A percentile compares a stretch with the other conserved stretches of the same genome.
phyloP scores from a whole-genome alignment of 1,140 invertebrate species.

The Drosophila repleta region DNA sequence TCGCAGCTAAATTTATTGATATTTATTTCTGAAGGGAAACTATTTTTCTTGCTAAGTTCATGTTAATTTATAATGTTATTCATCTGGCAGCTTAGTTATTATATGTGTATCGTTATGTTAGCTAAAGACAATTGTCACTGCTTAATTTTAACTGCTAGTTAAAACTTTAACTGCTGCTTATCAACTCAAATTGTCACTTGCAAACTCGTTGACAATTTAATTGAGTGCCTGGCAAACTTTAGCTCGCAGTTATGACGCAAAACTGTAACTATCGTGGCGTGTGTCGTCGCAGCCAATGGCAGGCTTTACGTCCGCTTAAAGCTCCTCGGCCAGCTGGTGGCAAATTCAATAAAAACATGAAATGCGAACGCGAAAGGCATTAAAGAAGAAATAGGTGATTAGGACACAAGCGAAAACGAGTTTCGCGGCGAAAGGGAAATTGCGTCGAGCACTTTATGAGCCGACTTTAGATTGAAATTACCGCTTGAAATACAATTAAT shows the following conservation, averaged over 20 bases:
- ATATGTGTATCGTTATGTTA: too few relatives aligned
- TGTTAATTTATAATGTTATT: too few relatives aligned
- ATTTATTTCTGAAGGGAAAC: too few relatives aligned
- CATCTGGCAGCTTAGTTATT: too few relatives aligned
- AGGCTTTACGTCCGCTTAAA: constrained; percentile 38
- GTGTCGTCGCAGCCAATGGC: not conserved
- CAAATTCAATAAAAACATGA: constrained; percentile 45
- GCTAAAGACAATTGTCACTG: not conserved
- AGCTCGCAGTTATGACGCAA: not conserved
- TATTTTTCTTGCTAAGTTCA: too few relatives aligned
- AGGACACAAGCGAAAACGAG: constrained; percentile 70
- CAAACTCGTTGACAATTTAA: not conserved
- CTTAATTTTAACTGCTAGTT: not conserved
- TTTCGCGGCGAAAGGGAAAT: constrained; percentile 73
- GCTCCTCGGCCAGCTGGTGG: constrained; percentile 32
- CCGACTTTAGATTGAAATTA: constrained; percentile 38
- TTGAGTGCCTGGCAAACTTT: not conserved
- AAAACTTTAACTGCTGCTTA: not conserved
- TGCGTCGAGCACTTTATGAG: constrained; percentile 36
- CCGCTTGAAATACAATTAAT: constrained; percentile 65
- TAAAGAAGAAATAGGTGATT: constrained; percentile 64
- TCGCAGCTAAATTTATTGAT: too few relatives aligned
- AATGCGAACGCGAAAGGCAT: constrained; percentile 37
- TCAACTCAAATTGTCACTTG: too few relatives aligned
- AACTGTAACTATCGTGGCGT: not conserved